phyloP scores from a whole-genome alignment of 2,797 vertebrate genomes.

The Fundulus diaphanus region DNA sequence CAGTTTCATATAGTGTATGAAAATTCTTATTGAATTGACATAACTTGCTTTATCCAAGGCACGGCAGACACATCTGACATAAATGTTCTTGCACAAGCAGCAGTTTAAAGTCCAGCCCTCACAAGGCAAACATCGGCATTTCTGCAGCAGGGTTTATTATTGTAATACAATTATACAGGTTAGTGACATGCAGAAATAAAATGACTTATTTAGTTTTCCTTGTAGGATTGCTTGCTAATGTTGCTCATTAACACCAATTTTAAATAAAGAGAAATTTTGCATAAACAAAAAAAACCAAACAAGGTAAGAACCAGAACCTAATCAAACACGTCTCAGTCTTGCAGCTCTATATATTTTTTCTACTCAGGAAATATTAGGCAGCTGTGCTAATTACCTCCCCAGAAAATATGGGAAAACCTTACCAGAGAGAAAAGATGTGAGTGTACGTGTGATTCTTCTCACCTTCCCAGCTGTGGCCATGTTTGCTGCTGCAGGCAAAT shows the following conservation, averaged over 20 bases:
- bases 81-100: background rate
- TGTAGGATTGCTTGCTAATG: background rate
- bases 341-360: too few species aligned
- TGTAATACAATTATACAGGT: background rate
- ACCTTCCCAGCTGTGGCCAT: conserved; percentile 35
- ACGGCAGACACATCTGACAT: background rate
- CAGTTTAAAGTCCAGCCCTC: background rate
- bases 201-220: background rate
- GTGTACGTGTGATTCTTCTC: background rate
- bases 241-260: background rate
- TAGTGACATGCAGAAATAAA: background rate
- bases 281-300: background rate
- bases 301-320: background rate
- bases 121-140: background rate
- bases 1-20: background rate
- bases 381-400: background rate
- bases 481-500: background rate
- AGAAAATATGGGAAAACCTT: background rate
- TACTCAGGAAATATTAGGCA: background rate
- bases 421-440: background rate
- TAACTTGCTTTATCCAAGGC: too few species aligned
- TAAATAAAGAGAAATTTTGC: background rate
- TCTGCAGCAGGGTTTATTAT: background rate
- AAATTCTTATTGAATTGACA: too few species aligned
- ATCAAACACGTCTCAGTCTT: too few species aligned